Evolutionary conservation across 1,140 invertebrate genomes (phyloP).

Genomic region (Orius insidiosus): DNA sequence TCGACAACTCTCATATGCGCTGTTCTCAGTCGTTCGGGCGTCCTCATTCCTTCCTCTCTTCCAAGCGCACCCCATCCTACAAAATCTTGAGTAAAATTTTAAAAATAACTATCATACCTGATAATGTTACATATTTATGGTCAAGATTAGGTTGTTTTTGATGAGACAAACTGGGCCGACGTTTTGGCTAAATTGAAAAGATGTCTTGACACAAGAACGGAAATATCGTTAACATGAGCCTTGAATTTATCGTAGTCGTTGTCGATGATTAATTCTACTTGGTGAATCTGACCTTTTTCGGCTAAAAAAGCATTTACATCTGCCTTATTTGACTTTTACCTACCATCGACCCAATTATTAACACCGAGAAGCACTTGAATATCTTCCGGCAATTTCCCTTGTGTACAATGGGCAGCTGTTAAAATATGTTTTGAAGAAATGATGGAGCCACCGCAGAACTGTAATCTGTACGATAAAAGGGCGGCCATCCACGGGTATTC

Average conservation of each 20-base stretch:
- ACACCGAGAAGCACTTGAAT: constrained; percentile 5
- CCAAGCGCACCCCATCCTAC: too few relatives aligned
- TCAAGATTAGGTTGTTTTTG: too few relatives aligned
- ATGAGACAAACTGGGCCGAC: too few relatives aligned
- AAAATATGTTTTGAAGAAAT: constrained; percentile 36
- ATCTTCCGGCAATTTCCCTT: constrained; percentile 14
- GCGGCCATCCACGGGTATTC: constrained; percentile 17
- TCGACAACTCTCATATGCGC: neutral
- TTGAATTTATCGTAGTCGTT: neutral
- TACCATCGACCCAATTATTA: neutral
- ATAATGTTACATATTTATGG: too few relatives aligned
- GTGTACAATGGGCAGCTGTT: constrained; percentile 49
- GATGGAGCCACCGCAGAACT: constrained; percentile 43
- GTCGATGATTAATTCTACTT: neutral
- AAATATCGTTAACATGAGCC: neutral
- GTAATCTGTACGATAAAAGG: constrained; percentile 18
- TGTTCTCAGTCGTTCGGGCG: too few relatives aligned
- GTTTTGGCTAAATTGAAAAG: too few relatives aligned
- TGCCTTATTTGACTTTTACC: neutral
- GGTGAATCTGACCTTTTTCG: neutral
- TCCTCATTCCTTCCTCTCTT: too few relatives aligned
- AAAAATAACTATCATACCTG: too few relatives aligned
- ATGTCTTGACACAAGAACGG: too few relatives aligned
- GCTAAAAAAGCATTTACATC: neutral
- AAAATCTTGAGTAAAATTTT: too few relatives aligned